Percentiles rank a stretch among this genome's conserved stretches.
Evolutionary conservation across 2,113 vertebrate species (phyloP).

Genomic region (Gasterosteus nipponicus): DNA sequence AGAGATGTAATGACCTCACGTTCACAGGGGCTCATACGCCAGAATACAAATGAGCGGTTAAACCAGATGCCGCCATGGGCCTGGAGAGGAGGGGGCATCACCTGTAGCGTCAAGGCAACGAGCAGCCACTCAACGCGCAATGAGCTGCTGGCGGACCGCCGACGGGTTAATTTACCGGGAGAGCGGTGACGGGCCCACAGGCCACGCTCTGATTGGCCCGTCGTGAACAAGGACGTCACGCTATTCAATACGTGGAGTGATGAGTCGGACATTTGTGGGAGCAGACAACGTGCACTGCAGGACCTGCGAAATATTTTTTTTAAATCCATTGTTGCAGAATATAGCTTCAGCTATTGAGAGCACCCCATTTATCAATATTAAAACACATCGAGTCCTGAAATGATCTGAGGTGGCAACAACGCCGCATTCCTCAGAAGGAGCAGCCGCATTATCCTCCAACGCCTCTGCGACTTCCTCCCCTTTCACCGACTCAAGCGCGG

Average conservation of each 20-base stretch:
- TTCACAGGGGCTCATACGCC: not conserved
- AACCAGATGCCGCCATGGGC: constrained; percentile 19
- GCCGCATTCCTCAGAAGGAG: not conserved
- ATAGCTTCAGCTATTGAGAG: constrained; percentile 1
- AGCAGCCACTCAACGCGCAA: constrained; percentile 16
- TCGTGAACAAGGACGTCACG: constrained; percentile 25
- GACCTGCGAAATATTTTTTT: too few relatives aligned
- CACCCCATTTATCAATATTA: not conserved
- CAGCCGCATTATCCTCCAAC: not conserved
- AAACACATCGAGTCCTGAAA: constrained; percentile 6
- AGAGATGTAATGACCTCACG: constrained; percentile 15
- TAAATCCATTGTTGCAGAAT: not conserved
- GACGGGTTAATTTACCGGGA: constrained; percentile 7
- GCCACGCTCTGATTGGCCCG: not conserved
- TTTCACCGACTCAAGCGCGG: constrained; percentile 22
- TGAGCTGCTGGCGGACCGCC: not conserved
- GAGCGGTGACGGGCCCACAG: constrained; percentile 20
- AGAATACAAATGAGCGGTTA: constrained; percentile 34
- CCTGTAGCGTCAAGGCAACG: not conserved
- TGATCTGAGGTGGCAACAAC: not conserved
- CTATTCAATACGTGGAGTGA: too few relatives aligned
- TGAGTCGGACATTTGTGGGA: too few relatives aligned
- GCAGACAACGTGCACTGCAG: too few relatives aligned
- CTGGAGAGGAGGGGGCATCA: constrained; percentile 8
- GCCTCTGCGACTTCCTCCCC: constrained; percentile 2